Base-by-base conservation (phyloP, 2,113 vertebrate genomes). In the Siniperca chuatsi region DNA sequence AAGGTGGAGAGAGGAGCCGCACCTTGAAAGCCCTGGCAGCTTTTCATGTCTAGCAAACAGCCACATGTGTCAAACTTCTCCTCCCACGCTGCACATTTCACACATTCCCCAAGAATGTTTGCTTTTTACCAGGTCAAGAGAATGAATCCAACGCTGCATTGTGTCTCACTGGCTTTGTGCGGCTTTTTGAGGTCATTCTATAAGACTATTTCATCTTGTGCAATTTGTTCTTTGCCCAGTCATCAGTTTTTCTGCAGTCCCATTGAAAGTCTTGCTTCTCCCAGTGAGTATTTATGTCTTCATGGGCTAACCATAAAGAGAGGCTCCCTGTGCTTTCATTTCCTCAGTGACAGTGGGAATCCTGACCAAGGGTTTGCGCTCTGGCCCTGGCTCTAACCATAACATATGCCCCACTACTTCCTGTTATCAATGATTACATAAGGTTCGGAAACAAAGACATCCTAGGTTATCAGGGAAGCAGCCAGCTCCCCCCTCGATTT, bases 31-130 rank as follows among this genome's bases (percentile, higher is more conserved):
- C 89, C 75, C 82, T 88, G 85, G 92, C 91, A 90, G 77, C 80
- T 87, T 83, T 86, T 90, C 84, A 84, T 89, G 89, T 90, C 90
- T 88, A 4, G 79, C 81, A 90, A 91, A 93, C 90, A 88, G 89
- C 86, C 88, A 82, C 87, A 92, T 92, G 90, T 92, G 90, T 92
- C 86, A 89, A 87, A 84, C 88, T 60, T 90, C 81, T 93, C 90
- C 92, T 94, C 94, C 94, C 93, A 93, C 89, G 84, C 90, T 85
- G 77, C 78, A 90, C 91, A 94, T 94, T 95, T 94, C 92, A 93
- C 91, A 94, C 88, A 94, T 95, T 95, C 92, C 91, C 87, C 64
- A 61, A 80, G 48, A 91, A 89, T 90, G 90, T 92, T 93, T 92
- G 85, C 89, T 88, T 91, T 86, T 87, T 81, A 85, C 74, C 78